These are phyloP conservation scores for Kryptopterus vitreolus DNA, from an alignment of 2,797 vertebrate genomes.

Conservation along the genomic window DNA sequence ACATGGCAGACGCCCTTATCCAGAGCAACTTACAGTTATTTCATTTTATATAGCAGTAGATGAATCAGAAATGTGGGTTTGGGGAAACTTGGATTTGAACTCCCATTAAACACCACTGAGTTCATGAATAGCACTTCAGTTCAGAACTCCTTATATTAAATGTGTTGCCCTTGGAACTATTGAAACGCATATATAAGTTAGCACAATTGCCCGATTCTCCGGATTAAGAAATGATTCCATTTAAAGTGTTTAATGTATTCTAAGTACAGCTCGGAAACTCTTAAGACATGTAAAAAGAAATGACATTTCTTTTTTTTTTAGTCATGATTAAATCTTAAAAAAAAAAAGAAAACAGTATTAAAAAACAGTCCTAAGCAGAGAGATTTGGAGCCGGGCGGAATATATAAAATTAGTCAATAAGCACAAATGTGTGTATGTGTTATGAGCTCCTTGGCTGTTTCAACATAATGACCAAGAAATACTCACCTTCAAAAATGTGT, in stretches of 20 bases:
- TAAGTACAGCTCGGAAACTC: not conserved
- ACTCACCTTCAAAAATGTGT: constrained; percentile 61
- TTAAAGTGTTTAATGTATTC: not conserved
- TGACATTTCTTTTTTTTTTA: not conserved
- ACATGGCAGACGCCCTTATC: too few species aligned
- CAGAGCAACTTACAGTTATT: too few species aligned
- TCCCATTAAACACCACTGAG: too few species aligned
- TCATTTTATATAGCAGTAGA: too few species aligned
- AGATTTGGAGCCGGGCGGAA: not conserved
- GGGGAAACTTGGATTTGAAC: too few species aligned
- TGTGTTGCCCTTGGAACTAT: not conserved
- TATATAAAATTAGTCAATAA: not conserved
- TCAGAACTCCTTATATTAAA: not conserved
- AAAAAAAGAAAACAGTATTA: too few species aligned
- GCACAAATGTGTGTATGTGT: not conserved
- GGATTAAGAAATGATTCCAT: not conserved
- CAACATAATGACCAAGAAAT: constrained; percentile 21
- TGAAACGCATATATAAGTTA: not conserved
- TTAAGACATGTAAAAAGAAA: not conserved
- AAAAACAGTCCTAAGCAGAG: not conserved
- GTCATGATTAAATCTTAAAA: not conserved
- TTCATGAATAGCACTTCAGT: not conserved
- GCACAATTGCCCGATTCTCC: not conserved
- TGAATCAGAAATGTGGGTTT: too few species aligned
- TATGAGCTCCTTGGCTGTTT: not conserved